Conservation (phyloP, 2,797 vertebrate species). For the Telmatherina bonti region DNA sequence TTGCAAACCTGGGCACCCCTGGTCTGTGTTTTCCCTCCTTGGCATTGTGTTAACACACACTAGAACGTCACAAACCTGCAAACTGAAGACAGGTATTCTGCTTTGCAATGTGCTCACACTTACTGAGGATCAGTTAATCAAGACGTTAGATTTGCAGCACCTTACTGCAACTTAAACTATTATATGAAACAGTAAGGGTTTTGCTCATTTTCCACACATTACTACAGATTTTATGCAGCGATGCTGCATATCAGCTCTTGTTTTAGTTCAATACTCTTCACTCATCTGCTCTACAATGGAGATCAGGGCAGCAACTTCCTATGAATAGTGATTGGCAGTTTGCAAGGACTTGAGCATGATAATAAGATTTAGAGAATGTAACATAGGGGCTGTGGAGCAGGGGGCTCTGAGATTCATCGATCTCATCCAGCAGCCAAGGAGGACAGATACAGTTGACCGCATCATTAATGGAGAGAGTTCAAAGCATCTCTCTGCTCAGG, state of each 20-base stretch:
- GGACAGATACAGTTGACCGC: conserved; percentile 29
- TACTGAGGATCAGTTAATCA: background rate
- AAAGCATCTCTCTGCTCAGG: conserved; percentile 33
- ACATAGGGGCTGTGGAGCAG: conserved; percentile 56
- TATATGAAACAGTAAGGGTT: background rate
- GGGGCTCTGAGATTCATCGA: conserved; percentile 61
- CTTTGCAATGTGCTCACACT: background rate
- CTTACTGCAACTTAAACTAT: background rate
- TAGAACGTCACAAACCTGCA: background rate
- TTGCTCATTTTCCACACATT: background rate
- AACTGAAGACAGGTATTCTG: background rate
- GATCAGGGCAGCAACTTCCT: conserved; percentile 37
- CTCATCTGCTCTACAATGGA: background rate
- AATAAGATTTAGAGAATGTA: conserved; percentile 57
- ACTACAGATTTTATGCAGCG: no score
- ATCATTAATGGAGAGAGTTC: conserved; percentile 34
- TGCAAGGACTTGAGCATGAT: conserved; percentile 53
- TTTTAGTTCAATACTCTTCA: background rate
- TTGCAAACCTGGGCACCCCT: no score
- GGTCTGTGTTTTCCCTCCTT: background rate
- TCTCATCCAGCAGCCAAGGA: conserved; percentile 46
- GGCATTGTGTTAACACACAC: background rate
- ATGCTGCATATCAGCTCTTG: background rate
- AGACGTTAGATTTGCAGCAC: background rate
- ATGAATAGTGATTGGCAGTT: conserved; percentile 62